Conservation (phyloP, 2,113 vertebrate species). For the Jacana jacana region DNA sequence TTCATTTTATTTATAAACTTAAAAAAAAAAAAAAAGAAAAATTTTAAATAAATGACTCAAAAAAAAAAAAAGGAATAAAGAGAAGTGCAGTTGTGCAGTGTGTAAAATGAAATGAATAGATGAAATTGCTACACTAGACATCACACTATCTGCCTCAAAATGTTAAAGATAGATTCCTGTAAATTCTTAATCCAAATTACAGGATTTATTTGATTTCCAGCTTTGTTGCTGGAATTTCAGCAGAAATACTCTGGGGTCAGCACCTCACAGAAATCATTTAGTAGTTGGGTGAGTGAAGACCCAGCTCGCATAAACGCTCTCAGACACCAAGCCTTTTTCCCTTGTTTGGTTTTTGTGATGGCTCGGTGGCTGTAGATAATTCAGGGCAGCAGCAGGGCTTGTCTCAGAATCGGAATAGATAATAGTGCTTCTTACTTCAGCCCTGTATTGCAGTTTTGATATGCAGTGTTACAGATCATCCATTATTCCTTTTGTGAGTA, state of each 20-base stretch:
- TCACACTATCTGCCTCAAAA: not conserved
- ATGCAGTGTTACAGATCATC: not conserved
- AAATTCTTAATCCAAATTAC: not conserved
- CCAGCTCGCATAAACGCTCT: not conserved
- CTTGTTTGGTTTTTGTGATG: not conserved
- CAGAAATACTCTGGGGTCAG: not conserved
- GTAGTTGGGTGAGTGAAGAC: not conserved
- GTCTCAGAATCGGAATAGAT: not conserved
- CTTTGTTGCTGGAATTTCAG: not conserved
- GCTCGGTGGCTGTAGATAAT: not conserved
- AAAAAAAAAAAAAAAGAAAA: not conserved
- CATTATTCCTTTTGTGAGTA: not conserved
- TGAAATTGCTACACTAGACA: not conserved
- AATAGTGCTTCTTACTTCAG: not conserved
- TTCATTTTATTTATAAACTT: not conserved
- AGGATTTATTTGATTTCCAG: not conserved
- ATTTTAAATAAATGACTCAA: not conserved
- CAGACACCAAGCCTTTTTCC: not conserved
- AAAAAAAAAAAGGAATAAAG: too few relatives aligned
- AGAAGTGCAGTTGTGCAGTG: too few relatives aligned
- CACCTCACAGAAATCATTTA: not conserved
- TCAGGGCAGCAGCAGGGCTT: not conserved
- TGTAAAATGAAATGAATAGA: not conserved
- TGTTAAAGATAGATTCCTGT: not conserved
- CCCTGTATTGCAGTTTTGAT: not conserved